Evolutionary conservation across 2,113 vertebrate species (phyloP), one percentile per base, ranked within the genome.

Genomic region (Chrysemys picta): DNA sequence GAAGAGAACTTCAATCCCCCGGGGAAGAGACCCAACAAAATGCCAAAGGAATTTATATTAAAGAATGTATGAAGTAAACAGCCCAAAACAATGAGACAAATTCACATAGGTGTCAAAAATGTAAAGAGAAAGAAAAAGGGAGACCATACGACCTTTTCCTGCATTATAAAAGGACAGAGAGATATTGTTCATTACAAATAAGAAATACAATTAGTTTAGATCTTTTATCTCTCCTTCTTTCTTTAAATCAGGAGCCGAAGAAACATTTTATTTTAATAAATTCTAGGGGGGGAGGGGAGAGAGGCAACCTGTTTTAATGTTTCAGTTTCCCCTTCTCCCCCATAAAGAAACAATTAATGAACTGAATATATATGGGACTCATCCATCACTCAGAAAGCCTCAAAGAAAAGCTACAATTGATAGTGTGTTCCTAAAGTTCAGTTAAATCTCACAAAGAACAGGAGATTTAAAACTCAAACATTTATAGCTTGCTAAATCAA

Each of bases 71-170:
- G 91, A 97, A 87, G 93, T 97, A 98, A 98, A 97, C 93, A 98
- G 95, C 92, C 42, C 47, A 94, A 97, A 94, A 97, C 90, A 97
- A 97, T 88, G 85, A 96, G 91, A 97, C 94, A 96, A 97, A 96
- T 90, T 79, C 82, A 94, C 95, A 93, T 10, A 94, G 79, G 69
- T 98, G 97, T 98, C 96, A 98, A 98, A 96, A 92, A 96, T 49
- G 84, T 29, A 49, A 59, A 95, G 91, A 62, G 80, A 79, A 62
- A 16, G 35, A 10, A 50, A 85, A 93, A 92, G 69, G 54, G 91
- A 91, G 83, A 88, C 4, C 80, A 84, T 84, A 56, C 98, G 97
- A 98, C 98, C 97, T 98, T 98, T 98, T 95, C 89, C 86, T 95
- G 50, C 25, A 57, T 95, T 90, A 85, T 87, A 97, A 95, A 93